Conservation (phyloP, 2,888 invertebrate genomes). For the Scaeva pyrastri region DNA sequence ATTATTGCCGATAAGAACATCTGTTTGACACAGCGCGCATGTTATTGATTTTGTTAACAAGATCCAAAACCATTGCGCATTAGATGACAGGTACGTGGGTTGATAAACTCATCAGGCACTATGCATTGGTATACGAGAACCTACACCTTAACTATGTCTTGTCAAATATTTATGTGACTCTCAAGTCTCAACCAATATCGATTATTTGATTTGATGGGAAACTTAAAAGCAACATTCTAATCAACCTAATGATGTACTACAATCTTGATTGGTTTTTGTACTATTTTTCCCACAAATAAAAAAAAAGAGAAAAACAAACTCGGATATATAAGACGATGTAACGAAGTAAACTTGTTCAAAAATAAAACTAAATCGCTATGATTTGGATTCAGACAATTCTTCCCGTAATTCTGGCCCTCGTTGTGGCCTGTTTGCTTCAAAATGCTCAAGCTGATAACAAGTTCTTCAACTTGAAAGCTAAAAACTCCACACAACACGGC, state of each 20-base stretch:
- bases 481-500: not conserved
- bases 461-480: not conserved
- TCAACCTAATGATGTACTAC: constrained; percentile 29
- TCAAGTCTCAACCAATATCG: not conserved
- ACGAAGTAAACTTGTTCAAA: constrained; percentile 37
- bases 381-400: constrained; percentile 48
- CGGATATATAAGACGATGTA: constrained; percentile 59
- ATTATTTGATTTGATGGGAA: not conserved
- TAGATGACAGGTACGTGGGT: not conserved
- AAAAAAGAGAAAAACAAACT: not conserved
- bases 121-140: too few relatives aligned
- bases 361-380: constrained; percentile 45
- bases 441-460: constrained; percentile 15
- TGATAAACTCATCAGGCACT: constrained; percentile 3
- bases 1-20: constrained; percentile 26
- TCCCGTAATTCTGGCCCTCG: constrained; percentile 51
- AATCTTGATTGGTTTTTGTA: constrained; percentile 29
- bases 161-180: not conserved
- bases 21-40: constrained; percentile 48
- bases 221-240: not conserved
- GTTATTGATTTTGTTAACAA: constrained; percentile 60
- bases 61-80: constrained; percentile 28
- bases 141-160: not conserved
- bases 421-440: constrained; percentile 22
- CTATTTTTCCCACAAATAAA: not conserved